A percentile compares a stretch with the other conserved stretches of the same genome.
Evolutionary conservation across 2,113 vertebrate species (phyloP).

Genomic region (Erinaceus europaeus): DNA sequence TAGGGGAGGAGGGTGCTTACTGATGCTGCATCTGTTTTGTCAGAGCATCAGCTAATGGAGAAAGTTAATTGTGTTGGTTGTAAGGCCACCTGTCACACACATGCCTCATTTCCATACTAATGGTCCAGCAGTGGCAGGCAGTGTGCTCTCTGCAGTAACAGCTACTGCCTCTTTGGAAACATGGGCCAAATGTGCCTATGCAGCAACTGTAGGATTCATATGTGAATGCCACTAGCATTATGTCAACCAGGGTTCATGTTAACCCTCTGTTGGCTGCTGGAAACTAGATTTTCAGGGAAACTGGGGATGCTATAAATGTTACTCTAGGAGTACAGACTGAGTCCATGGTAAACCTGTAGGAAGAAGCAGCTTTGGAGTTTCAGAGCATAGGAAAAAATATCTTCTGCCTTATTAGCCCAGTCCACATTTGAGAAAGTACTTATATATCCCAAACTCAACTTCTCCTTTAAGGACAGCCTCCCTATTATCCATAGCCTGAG

Average conservation of each 20-base stretch:
- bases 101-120: conserved; percentile 97
- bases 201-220: conserved; percentile 78
- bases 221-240: conserved; percentile 80
- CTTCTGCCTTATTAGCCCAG: neutral
- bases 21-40: conserved; percentile 92
- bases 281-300: neutral
- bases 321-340: neutral
- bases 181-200: conserved; percentile 83
- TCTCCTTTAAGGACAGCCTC: conserved; percentile 25
- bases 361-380: neutral
- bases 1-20: conserved; percentile 83
- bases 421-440: too few relatives aligned
- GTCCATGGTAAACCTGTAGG: neutral
- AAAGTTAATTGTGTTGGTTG: conserved; percentile 97
- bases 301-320: neutral
- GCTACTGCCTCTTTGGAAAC: conserved; percentile 83
- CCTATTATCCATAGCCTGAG: neutral
- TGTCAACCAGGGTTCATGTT: conserved; percentile 57
- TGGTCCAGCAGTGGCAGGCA: conserved; percentile 89
- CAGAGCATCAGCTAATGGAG: conserved; percentile 90
- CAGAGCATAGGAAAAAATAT: neutral
- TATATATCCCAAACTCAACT: neutral
- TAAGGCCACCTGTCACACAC: conserved; percentile 95
- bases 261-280: conserved; percentile 60
- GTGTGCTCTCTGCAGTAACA: conserved; percentile 85